phyloP scores from a whole-genome alignment of 1,140 invertebrate genomes.

The Mactra quadrangularis region DNA sequence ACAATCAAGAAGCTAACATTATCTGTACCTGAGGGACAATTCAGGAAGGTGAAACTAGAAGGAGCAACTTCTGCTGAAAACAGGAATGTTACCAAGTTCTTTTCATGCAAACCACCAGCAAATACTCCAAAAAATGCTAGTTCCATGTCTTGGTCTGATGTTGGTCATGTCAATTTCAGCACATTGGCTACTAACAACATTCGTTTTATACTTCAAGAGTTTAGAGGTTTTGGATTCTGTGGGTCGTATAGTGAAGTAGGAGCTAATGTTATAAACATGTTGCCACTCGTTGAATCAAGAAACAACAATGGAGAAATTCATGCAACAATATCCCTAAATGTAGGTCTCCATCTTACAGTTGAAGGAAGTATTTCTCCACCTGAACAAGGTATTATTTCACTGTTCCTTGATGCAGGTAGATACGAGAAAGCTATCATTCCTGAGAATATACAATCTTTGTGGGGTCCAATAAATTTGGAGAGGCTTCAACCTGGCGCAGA shows the following conservation, averaged over 20 bases:
- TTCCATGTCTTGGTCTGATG: background rate
- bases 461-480: constrained; percentile 75
- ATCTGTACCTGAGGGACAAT: background rate
- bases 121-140: too few species aligned
- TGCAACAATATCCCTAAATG: background rate
- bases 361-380: background rate
- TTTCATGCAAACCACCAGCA: background rate
- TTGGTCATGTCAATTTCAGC: background rate
- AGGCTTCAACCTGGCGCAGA: constrained; percentile 66
- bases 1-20: constrained; percentile 7
- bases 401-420: constrained; percentile 60
- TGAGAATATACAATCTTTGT: constrained; percentile 75
- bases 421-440: constrained; percentile 75
- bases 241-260: background rate
- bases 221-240: background rate
- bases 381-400: constrained; percentile 10
- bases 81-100: background rate
- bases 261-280: background rate
- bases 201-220: background rate
- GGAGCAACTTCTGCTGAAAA: background rate
- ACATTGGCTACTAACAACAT: background rate
- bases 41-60: constrained; percentile 1
- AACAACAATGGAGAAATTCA: background rate
- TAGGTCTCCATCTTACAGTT: background rate
- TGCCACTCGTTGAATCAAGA: background rate